A percentile compares a stretch with the other conserved stretches of the same genome.
Evolutionary conservation across 2,113 vertebrate species (phyloP).

Genomic region (Saguinus imperator): DNA sequence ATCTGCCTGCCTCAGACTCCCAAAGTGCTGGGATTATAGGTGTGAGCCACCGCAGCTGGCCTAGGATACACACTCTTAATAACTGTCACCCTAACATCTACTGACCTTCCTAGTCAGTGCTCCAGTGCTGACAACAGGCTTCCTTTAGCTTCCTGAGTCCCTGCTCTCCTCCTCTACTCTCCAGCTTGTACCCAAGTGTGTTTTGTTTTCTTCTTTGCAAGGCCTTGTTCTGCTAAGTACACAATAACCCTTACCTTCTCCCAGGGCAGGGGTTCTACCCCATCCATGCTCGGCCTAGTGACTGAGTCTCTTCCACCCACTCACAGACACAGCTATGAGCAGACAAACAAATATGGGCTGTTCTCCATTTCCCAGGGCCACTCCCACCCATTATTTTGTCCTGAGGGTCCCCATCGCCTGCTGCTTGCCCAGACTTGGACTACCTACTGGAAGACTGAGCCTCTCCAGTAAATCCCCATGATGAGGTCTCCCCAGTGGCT

Average conservation of each 20-base stretch:
- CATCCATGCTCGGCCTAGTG: background rate
- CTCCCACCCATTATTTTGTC: background rate
- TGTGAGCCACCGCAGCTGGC: background rate
- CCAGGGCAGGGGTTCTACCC: background rate
- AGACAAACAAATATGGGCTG: background rate
- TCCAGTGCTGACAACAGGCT: background rate
- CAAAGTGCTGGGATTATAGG: background rate
- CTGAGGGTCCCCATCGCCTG: background rate
- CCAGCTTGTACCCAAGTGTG: too few relatives aligned
- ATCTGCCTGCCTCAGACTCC: background rate
- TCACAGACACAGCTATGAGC: background rate
- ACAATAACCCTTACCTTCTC: background rate
- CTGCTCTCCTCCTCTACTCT: background rate
- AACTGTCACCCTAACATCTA: background rate
- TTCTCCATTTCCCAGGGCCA: background rate
- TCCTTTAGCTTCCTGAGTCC: background rate
- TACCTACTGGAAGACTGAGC: background rate
- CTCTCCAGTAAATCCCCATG: background rate
- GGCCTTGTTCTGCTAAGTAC: background rate
- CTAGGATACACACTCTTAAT: background rate
- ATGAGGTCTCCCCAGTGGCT: background rate
- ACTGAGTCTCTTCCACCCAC: background rate
- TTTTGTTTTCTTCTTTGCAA: background rate
- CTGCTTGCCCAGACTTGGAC: background rate
- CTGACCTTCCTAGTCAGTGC: fast-evolving